Conservation (phyloP, 2,113 vertebrate species). For the Erythrocebus patas region DNA sequence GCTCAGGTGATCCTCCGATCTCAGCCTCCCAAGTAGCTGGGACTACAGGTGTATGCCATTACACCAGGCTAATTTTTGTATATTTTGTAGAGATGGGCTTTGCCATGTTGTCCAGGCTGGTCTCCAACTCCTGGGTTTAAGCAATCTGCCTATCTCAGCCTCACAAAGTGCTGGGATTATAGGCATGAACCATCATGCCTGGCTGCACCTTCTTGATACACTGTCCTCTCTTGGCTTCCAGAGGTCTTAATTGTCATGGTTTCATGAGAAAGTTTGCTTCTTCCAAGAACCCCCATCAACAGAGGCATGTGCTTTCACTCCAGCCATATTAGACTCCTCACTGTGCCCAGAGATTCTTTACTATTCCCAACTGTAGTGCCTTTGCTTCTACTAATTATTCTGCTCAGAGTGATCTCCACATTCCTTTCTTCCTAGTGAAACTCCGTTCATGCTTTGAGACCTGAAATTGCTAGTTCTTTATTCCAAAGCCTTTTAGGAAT, state of each 20-base stretch:
- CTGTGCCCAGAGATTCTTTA: not conserved
- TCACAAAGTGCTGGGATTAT: too few relatives aligned
- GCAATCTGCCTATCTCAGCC: too few relatives aligned
- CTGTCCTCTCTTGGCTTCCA: not conserved
- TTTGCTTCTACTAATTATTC: not conserved
- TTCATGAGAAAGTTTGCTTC: not conserved
- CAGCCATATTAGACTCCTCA: rapidly evolving
- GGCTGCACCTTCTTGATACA: too few relatives aligned
- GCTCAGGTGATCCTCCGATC: too few relatives aligned
- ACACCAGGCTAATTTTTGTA: too few relatives aligned
- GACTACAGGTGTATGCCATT: too few relatives aligned
- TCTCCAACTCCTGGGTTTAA: too few relatives aligned
- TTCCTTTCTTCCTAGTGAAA: not conserved
- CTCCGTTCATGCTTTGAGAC: not conserved
- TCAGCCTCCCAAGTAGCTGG: too few relatives aligned
- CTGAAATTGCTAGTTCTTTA: not conserved
- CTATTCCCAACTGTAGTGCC: not conserved
- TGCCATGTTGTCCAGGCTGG: too few relatives aligned
- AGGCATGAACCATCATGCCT: too few relatives aligned
- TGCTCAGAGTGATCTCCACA: not conserved
- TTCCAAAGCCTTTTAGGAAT: not conserved
- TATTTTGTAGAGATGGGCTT: too few relatives aligned
- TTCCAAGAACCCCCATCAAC: not conserved
- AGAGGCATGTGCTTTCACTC: too few relatives aligned
- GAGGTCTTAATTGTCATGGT: not conserved